Evolutionary conservation across 1,140 invertebrate species (phyloP).

Genomic region (Hydropsyche tenuis): DNA sequence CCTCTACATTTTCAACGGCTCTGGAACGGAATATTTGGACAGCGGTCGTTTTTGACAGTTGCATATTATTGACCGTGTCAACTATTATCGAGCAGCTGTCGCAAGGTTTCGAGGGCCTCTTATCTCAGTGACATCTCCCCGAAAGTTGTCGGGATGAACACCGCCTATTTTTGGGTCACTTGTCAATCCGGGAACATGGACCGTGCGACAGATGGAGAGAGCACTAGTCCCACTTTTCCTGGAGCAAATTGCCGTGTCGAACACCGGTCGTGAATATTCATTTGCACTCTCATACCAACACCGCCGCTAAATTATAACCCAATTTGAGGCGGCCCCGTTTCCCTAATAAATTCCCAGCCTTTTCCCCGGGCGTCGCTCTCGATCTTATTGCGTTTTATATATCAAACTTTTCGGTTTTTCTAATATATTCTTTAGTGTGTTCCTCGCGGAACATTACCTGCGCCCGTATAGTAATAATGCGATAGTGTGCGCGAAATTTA

Average conservation of each 20-base stretch:
- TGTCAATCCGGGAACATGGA: background rate
- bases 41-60: no score
- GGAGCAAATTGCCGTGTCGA: slow-evolving; percentile 1
- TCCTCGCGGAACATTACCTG: background rate
- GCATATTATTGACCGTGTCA: background rate
- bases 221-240: background rate
- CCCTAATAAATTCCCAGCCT: slow-evolving; percentile 13
- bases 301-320: slow-evolving; percentile 13
- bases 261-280: slow-evolving; percentile 29
- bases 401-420: no score
- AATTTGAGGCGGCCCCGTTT: slow-evolving; percentile 12
- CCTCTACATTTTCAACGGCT: no score
- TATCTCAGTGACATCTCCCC: no score
- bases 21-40: no score
- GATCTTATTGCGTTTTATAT: no score
- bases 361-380: no score
- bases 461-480: background rate
- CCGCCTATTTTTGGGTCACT: background rate
- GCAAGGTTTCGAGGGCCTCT: no score
- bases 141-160: background rate
- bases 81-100: slow-evolving; percentile 6
- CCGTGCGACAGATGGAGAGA: background rate
- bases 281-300: background rate
- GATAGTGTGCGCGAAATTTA: slow-evolving; percentile 6
- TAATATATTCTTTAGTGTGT: no score